These are phyloP conservation scores for Spheniscus mendiculus DNA, from an alignment of 2,113 vertebrate species.

Conservation along the genomic window DNA sequence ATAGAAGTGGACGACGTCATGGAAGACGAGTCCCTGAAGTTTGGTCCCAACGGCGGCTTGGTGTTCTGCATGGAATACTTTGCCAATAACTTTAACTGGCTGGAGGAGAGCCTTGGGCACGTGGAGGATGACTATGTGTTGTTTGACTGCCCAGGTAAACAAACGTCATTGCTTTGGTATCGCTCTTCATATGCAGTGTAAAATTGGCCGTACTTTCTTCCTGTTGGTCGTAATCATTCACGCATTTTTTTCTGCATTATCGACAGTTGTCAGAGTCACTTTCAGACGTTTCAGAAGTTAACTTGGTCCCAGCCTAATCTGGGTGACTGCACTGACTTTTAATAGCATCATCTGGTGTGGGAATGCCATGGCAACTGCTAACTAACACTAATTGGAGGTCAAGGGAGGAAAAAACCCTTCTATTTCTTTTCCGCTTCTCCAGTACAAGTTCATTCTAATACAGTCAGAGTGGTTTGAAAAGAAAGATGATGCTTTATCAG, in stretches of 20 bases:
- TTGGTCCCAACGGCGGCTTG: constrained; percentile 94
- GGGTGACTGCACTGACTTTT: neutral
- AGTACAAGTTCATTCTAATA: neutral
- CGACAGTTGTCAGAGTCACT: neutral
- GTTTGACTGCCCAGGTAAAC: constrained; percentile 96
- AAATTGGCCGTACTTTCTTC: rapidly evolving
- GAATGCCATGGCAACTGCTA: neutral
- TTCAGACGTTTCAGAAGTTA: neutral
- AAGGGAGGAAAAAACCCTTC: rapidly evolving
- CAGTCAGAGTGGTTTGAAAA: neutral
- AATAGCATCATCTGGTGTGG: neutral
- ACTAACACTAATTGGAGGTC: neutral
- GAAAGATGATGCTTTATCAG: neutral
- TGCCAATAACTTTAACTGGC: constrained; percentile 93
- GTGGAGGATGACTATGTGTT: constrained; percentile 95
- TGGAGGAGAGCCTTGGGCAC: constrained; percentile 90
- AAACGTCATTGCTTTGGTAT: rapidly evolving
- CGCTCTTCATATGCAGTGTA: rapidly evolving
- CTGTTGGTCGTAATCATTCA: rapidly evolving
- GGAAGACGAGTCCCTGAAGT: constrained; percentile 89
- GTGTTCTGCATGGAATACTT: constrained; percentile 99
- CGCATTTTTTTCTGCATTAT: rapidly evolving
- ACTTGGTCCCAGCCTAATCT: neutral
- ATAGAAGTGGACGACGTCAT: constrained; percentile 97
- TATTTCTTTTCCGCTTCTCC: neutral